Percentiles rank a stretch among this genome's conserved stretches.
phyloP scores from a whole-genome alignment of 2,888 invertebrate genomes.

The Dryadula phaetusa region DNA sequence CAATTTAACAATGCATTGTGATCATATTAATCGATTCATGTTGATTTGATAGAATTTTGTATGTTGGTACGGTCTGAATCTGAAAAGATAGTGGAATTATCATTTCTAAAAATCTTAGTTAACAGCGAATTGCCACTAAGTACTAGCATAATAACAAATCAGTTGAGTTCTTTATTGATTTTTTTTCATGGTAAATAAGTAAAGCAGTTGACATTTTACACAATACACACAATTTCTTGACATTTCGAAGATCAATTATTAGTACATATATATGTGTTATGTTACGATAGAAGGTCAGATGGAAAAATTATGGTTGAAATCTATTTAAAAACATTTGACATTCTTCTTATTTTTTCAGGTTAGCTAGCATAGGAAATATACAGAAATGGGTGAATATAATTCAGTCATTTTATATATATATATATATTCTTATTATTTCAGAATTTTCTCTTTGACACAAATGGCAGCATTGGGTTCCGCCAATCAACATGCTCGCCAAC shows the following conservation, averaged over 20 bases:
- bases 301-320: too few relatives aligned
- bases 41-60: too few relatives aligned
- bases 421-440: too few relatives aligned
- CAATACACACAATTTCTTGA: neutral
- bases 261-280: neutral
- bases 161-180: neutral
- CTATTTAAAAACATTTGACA: neutral
- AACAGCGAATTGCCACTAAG: too few relatives aligned
- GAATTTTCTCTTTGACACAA: neutral
- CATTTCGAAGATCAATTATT: neutral
- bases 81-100: too few relatives aligned
- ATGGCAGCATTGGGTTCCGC: neutral
- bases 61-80: too few relatives aligned
- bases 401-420: neutral
- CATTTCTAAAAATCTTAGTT: too few relatives aligned
- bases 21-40: too few relatives aligned
- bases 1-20: too few relatives aligned
- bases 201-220: neutral
- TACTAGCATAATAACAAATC: neutral
- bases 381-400: neutral
- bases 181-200: neutral
- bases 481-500: neutral
- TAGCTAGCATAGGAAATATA: neutral
- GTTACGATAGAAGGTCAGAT: neutral
- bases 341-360: neutral